Conservation (phyloP, 1,140 invertebrate genomes). For the Cotesia vestalis region DNA sequence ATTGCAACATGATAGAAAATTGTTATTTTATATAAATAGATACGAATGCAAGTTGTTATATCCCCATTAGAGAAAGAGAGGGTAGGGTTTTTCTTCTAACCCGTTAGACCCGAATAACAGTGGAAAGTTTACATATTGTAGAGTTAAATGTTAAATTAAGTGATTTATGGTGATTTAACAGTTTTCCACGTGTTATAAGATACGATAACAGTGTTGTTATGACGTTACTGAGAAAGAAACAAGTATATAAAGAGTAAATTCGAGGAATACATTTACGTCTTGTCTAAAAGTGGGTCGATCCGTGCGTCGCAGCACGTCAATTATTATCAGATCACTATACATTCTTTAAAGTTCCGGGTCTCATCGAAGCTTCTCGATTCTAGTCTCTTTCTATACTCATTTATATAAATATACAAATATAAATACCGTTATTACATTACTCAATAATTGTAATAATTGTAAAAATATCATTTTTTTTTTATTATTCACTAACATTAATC, state of each 20-base stretch:
- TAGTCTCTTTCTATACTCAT: neutral
- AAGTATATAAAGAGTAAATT: neutral
- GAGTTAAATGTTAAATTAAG: too few relatives aligned
- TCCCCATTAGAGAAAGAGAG: too few relatives aligned
- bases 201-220: too few relatives aligned
- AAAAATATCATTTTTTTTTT: too few relatives aligned
- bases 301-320: slow-evolving; percentile 11
- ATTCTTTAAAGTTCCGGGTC: slow-evolving; percentile 31
- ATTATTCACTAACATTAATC: too few relatives aligned
- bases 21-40: too few relatives aligned
- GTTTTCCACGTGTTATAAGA: neutral
- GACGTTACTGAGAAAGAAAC: neutral
- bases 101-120: too few relatives aligned
- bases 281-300: slow-evolving; percentile 31
- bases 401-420: neutral
- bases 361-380: slow-evolving; percentile 26
- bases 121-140: too few relatives aligned
- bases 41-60: too few relatives aligned
- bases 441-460: too few relatives aligned
- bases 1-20: too few relatives aligned
- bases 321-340: slow-evolving; percentile 15
- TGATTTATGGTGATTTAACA: neutral
- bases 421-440: neutral
- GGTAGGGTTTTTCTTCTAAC: too few relatives aligned
- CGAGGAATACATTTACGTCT: slow-evolving; percentile 17